Base-by-base conservation (phyloP, 2,888 invertebrate genomes). In the Opisthograptis luteolata region DNA sequence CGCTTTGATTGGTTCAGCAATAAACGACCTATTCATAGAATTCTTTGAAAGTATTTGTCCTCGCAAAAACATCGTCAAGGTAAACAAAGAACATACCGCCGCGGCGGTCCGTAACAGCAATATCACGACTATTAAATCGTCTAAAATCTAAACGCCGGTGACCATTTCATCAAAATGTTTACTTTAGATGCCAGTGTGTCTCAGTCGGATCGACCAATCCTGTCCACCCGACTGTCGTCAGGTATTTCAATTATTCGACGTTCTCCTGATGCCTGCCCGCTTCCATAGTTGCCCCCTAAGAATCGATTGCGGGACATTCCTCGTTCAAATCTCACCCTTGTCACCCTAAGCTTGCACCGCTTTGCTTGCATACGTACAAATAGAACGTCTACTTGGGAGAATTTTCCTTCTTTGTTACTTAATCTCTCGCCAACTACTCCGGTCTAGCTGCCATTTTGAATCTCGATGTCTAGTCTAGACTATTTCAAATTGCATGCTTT, bases 191-290 rank as follows among this genome's bases (percentile, higher is more conserved):
- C 58, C 64, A 41, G 48, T 57, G 53, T 60, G 58, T 60, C 59
- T 55, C 60, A 58, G 55, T 47, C 47, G 49, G 60, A 62, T 58
- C 64, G 46, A 61, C 67, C 62, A 68, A 68, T 70, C 68, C 64
- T 64, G 68, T 60, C 66, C 67, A 63, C 57, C 56, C 50, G 52
- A 48, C 53, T 55, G 64, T 64, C 65, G 62, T 63, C 65, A 76
- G 79, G 77, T 77, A 81, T 81, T 81, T 74, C 80, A 81, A 81
- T 81, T 79, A 80, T 81, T 78, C 69, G 64, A 45, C 62, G 68
- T 63, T 66, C 71, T 58, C 58, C 58, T 66, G 57, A 60, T 66
- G 66, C 64, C 62, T 54, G 62, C 55, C 64, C 60, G 62, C 58
- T 57, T 55, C 52, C 55, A 50, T 57, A 59, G 55, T 61, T 58